Conservation (phyloP, 2,797 vertebrate species). For the Darevskia nairensis region DNA sequence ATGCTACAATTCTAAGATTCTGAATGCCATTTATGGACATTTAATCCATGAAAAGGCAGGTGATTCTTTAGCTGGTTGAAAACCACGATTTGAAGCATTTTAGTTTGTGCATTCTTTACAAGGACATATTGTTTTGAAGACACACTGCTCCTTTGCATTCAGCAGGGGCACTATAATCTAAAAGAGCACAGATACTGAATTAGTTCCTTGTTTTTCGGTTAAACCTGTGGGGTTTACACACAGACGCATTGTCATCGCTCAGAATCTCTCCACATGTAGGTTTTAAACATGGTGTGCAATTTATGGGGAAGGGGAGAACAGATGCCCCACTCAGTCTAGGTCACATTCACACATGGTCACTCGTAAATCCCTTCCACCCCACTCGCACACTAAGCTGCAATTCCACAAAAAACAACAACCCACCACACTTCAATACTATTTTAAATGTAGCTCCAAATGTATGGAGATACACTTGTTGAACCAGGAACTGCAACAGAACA, state of each 20-base stretch:
- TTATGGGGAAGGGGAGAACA: too few relatives aligned
- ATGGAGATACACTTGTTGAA: too few relatives aligned
- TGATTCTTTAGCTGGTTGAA: background rate
- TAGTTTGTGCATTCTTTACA: slow-evolving; percentile 38
- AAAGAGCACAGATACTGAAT: background rate
- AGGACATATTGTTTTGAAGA: slow-evolving; percentile 65
- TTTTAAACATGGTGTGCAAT: background rate
- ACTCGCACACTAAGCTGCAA: too few relatives aligned
- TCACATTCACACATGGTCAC: too few relatives aligned
- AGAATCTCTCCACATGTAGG: background rate
- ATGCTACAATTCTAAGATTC: too few relatives aligned
- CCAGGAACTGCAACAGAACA: too few relatives aligned
- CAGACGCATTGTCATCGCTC: background rate
- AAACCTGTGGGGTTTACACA: background rate
- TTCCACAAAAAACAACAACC: too few relatives aligned
- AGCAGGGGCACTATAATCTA: slow-evolving; percentile 51
- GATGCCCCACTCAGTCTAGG: too few relatives aligned
- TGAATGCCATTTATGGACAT: background rate
- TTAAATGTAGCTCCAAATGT: too few relatives aligned
- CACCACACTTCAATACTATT: too few relatives aligned
- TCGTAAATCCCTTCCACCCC: too few relatives aligned
- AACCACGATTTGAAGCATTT: background rate
- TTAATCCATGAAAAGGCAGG: background rate
- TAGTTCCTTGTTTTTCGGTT: background rate
- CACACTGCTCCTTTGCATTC: slow-evolving; percentile 42